Evolutionary conservation across 1,140 invertebrate species (phyloP), one percentile per base, ranked within the genome.

Genomic region (Drosophila pandora): DNA sequence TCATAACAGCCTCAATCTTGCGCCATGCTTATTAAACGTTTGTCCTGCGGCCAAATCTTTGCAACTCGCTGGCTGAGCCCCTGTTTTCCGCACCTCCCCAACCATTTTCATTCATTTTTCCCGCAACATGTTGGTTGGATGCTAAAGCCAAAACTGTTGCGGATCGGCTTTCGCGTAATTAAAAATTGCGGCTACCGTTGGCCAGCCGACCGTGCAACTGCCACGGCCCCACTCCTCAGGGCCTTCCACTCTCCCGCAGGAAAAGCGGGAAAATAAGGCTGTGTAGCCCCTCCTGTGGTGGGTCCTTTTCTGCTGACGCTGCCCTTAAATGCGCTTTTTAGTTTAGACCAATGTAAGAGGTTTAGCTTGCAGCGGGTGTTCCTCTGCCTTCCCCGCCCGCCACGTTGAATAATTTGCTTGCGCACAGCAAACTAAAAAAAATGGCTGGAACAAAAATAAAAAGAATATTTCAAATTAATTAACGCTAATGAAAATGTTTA

Each of bases 401-500:
- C 63, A 58, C 63, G 63, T 57, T 69, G 79, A 70, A 73, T 87
- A 88, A 78, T 88, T 83, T 88, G 79, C 75, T 81, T 88, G 82
- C 60, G 57, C 65, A 60, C 57, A 62, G 55, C 50, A 76, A 76
- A 76, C 63, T 53, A 71, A 37, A 61, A 56, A 49, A 49, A 53
- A 59, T 45, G 37, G 25, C 25, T 37, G 59, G 28, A 57, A 47
- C 48, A 53, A 60, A 25, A 49, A 73, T 76, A 78, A 88, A 82
- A 83, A 77, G 75, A 68, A 87, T 83, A 87, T 87, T 87, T 87
- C 83, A 87, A 87, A 87, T 87, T 87, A 87, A 87, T 88, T 87
- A 87, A 87, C 83, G 84, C 83, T 87, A 87, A 87, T 87, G 83
- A 87, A 87, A 87, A 87, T 87, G 84, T 87, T 87, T 87, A 88